These are phyloP conservation scores for Pungitius pungitius DNA, from an alignment of 2,113 vertebrate species.

Conservation along the genomic window DNA sequence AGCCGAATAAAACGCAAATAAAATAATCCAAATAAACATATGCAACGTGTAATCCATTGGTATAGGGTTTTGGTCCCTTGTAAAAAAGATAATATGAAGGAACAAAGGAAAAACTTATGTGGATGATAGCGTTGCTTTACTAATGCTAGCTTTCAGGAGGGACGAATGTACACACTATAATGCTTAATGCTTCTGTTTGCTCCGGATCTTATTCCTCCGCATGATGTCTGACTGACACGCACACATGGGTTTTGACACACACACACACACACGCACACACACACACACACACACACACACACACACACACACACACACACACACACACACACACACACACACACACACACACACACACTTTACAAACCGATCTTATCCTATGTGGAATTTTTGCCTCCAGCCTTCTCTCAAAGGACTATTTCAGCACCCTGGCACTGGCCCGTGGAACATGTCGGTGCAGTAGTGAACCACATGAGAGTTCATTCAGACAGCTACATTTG, in stretches of 20 bases:
- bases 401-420: constrained; percentile 27
- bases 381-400: constrained; percentile 64
- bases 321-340: background rate
- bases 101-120: too few species aligned
- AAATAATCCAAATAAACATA: background rate
- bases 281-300: background rate
- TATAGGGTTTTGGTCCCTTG: too few species aligned
- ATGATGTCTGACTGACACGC: background rate
- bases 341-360: constrained; percentile 9
- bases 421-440: constrained; percentile 58
- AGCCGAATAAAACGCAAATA: background rate
- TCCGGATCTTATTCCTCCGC: background rate
- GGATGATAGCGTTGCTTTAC: too few species aligned
- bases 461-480: constrained; percentile 39
- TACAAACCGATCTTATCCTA: constrained; percentile 29
- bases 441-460: constrained; percentile 66
- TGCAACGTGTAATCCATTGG: background rate
- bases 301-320: background rate
- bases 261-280: background rate
- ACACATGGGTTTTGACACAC: background rate
- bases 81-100: too few species aligned
- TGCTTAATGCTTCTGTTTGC: background rate
- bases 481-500: constrained; percentile 23
- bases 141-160: too few species aligned
- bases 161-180: background rate